Evolutionary conservation across 2,888 invertebrate species (phyloP).

Genomic region (Nomada ruficornis): DNA sequence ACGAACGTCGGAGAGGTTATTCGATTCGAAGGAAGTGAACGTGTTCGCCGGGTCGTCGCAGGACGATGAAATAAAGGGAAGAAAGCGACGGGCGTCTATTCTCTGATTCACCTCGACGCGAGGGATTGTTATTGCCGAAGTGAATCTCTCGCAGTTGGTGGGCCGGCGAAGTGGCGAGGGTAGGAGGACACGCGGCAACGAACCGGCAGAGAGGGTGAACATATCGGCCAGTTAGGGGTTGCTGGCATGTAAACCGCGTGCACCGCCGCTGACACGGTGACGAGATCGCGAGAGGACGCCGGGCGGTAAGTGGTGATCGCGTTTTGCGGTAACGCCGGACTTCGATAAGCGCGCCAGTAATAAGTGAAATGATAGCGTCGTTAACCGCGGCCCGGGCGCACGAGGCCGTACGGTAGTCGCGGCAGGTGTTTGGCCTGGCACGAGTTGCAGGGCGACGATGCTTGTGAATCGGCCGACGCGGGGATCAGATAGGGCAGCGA

Average conservation of each 20-base stretch:
- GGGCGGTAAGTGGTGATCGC: slow-evolving; percentile 51
- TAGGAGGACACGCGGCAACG: not conserved
- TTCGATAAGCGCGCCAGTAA: slow-evolving; percentile 41
- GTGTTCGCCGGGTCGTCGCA: too few species aligned
- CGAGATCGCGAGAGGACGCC: slow-evolving; percentile 43
- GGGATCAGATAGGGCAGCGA: slow-evolving; percentile 28
- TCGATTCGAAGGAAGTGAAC: too few species aligned
- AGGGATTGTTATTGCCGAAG: too few species aligned
- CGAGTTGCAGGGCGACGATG: slow-evolving; percentile 45
- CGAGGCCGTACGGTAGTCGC: slow-evolving; percentile 34
- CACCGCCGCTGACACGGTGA: slow-evolving; percentile 47
- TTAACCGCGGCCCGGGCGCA: slow-evolving; percentile 5
- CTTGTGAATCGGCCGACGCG: slow-evolving; percentile 38
- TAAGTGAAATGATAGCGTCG: slow-evolving; percentile 47
- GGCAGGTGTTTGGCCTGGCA: slow-evolving; percentile 45
- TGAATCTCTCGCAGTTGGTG: too few species aligned
- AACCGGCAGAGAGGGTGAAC: not conserved
- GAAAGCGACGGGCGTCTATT: too few species aligned
- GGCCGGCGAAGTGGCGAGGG: not conserved
- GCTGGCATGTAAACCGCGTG: slow-evolving; percentile 64
- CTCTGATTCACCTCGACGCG: too few species aligned
- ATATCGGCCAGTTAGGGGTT: slow-evolving; percentile 18
- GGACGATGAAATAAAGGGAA: too few species aligned
- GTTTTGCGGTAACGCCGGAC: slow-evolving; percentile 46
- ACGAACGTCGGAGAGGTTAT: too few species aligned